phyloP scores from a whole-genome alignment of 2,113 vertebrate species.

The Lipophrys pholis region DNA sequence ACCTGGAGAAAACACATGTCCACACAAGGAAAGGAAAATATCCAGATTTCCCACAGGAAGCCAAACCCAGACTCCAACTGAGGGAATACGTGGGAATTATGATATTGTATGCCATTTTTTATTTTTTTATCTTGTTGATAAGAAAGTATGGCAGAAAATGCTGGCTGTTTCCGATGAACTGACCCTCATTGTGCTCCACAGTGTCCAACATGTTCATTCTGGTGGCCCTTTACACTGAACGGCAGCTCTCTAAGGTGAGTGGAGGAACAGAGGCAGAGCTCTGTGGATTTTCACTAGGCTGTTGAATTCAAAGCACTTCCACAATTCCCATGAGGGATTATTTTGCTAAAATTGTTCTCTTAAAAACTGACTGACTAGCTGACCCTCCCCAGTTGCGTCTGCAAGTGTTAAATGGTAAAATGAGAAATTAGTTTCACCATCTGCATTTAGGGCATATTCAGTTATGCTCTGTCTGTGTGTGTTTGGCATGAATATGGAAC shows the following conservation, averaged over 20 bases:
- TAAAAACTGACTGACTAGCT: constrained; percentile 37
- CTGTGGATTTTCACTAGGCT: constrained; percentile 28
- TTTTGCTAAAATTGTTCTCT: constrained; percentile 45
- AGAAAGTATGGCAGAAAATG: neutral
- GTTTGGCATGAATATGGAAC: constrained; percentile 49
- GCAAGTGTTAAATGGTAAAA: constrained; percentile 49
- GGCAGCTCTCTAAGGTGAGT: constrained; percentile 87
- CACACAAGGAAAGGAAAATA: no score
- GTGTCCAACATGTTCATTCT: constrained; percentile 87
- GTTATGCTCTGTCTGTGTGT: constrained; percentile 26
- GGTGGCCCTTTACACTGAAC: constrained; percentile 87
- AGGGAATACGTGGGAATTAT: no score
- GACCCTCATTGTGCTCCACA: constrained; percentile 69
- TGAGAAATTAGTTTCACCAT: constrained; percentile 60
- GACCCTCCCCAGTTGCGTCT: constrained; percentile 43
- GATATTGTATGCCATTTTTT: neutral
- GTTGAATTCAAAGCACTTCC: constrained; percentile 44
- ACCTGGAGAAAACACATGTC: no score
- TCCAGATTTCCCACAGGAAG: no score
- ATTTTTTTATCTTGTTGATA: neutral
- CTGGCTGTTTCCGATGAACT: neutral
- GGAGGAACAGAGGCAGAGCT: neutral
- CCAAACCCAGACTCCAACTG: no score
- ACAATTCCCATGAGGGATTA: constrained; percentile 46
- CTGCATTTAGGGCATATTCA: constrained; percentile 50